Evolutionary conservation across 30 jellyfish, hydroid and myxozoan species (phyloP).

Genomic region (Pseudorhiza aurosa): DNA sequence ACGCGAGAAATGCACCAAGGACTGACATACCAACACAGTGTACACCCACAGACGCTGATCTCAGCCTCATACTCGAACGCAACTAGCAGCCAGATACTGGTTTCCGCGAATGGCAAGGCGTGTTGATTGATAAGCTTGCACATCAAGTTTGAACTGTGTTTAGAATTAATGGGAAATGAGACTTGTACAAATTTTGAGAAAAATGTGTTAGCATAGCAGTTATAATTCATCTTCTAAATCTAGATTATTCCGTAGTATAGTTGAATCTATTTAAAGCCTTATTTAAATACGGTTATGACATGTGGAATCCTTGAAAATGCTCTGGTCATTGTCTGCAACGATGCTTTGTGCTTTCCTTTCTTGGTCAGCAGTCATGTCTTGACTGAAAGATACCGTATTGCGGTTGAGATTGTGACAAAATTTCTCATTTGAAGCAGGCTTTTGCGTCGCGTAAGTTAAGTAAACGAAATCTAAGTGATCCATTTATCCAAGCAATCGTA

Average conservation of each 20-base stretch:
- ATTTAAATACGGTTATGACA: neutral
- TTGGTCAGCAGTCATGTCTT: too few species aligned
- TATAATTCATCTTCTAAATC: neutral
- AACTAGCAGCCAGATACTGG: conserved; percentile 27
- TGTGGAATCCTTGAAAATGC: neutral
- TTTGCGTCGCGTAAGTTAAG: too few species aligned
- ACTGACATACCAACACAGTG: conserved; percentile 44
- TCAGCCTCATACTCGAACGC: conserved; percentile 56
- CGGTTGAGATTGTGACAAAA: too few species aligned
- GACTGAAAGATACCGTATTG: too few species aligned
- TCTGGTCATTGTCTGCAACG: neutral
- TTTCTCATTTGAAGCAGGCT: too few species aligned
- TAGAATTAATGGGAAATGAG: neutral
- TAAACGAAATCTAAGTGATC: too few species aligned
- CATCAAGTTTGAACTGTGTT: neutral
- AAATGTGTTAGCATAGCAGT: neutral
- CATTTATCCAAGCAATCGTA: too few species aligned
- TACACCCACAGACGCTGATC: conserved; percentile 44
- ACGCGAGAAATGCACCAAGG: conserved; percentile 65
- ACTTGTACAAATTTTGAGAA: conserved; percentile 17
- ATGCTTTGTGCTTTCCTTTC: too few species aligned
- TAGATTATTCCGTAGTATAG: neutral
- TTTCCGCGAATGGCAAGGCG: conserved; percentile 32
- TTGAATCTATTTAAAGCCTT: neutral
- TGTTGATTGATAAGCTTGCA: neutral